A percentile compares a stretch with the other conserved stretches of the same genome.
phyloP scores from a whole-genome alignment of 1,140 invertebrate species.

The Brachionus paranguensis region DNA sequence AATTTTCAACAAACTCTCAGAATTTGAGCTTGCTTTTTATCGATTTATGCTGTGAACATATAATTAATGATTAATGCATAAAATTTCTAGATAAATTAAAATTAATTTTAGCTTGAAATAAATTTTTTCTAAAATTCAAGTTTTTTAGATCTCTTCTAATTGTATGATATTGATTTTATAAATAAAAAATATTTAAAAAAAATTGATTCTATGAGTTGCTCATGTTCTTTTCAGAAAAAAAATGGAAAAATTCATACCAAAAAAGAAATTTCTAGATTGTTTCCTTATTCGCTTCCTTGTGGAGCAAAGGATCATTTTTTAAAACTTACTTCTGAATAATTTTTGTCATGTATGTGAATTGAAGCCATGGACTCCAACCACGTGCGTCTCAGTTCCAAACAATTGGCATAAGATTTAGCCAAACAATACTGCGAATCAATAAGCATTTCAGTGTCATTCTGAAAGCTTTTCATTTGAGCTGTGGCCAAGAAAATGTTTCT shows the following conservation, averaged over 20 bases:
- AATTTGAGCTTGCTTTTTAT: no score
- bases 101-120: no score
- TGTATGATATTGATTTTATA: no score
- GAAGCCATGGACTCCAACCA: constrained; percentile 85
- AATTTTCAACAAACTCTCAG: no score
- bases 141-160: no score
- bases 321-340: constrained; percentile 67
- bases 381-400: constrained; percentile 80
- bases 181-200: no score
- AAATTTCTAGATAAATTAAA: no score
- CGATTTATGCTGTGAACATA: no score
- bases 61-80: no score
- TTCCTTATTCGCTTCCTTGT: not conserved
- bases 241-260: constrained; percentile 36
- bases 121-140: no score
- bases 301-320: not conserved
- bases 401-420: constrained; percentile 87
- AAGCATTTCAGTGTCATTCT: constrained; percentile 80
- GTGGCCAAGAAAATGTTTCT: constrained; percentile 87
- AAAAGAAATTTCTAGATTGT: not conserved
- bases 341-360: constrained; percentile 69
- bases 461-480: constrained; percentile 78
- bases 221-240: not conserved
- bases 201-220: no score
- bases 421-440: constrained; percentile 85